Evolutionary conservation across 2,113 vertebrate species (phyloP).

Genomic region (Lepus americanus): DNA sequence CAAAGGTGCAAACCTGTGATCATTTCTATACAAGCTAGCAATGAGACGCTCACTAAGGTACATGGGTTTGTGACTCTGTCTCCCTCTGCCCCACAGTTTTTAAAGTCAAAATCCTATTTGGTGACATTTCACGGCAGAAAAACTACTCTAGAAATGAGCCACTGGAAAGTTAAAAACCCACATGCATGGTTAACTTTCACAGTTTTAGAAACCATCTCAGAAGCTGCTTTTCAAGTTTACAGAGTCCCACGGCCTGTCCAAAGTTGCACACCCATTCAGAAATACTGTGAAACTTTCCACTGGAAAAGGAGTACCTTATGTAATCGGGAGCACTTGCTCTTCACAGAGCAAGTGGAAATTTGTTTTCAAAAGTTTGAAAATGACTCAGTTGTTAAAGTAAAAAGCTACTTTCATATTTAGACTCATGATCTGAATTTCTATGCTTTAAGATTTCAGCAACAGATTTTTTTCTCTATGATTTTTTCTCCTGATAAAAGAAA

Average conservation of each 20-base stretch:
- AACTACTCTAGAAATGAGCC: slow-evolving; percentile 18
- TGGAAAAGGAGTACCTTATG: not conserved
- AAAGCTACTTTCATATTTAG: slow-evolving; percentile 1
- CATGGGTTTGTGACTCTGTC: not conserved
- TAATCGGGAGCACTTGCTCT: not conserved
- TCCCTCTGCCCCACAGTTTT: not conserved
- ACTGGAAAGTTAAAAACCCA: not conserved
- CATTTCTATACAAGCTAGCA: not conserved
- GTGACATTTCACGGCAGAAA: not conserved
- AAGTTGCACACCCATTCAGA: not conserved
- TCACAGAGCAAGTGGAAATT: not conserved
- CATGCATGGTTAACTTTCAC: not conserved
- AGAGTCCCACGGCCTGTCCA: not conserved
- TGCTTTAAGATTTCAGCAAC: slow-evolving; percentile 1
- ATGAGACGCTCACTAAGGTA: not conserved
- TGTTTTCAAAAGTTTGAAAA: slow-evolving; percentile 23
- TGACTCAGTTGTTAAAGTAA: not conserved
- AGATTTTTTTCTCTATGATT: not conserved
- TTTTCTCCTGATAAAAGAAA: not conserved
- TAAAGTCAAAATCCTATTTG: slow-evolving; percentile 10
- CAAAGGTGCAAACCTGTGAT: too few relatives aligned
- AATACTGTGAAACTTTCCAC: slow-evolving; percentile 2
- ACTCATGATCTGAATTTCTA: not conserved
- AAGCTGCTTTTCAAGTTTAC: not conserved
- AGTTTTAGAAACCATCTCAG: slow-evolving; percentile 11